Conservation (phyloP, 1,140 invertebrate genomes). For the Drosophila seguyi region DNA sequence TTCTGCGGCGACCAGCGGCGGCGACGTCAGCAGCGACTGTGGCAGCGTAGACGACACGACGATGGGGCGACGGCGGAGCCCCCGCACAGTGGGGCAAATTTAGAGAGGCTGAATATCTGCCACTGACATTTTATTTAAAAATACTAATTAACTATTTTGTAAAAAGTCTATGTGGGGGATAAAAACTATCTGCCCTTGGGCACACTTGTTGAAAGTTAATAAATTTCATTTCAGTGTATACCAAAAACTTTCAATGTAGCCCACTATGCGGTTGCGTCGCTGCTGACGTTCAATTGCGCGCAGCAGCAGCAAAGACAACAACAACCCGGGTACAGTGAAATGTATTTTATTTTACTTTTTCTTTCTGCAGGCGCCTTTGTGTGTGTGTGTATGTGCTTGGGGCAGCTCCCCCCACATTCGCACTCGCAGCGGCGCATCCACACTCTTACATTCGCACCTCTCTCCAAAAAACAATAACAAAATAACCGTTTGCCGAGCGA, state of each 20-base stretch:
- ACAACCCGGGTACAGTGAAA: constrained; percentile 36
- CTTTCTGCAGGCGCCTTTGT: constrained; percentile 44
- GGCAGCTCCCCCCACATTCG: constrained; percentile 21
- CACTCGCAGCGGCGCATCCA: constrained; percentile 9
- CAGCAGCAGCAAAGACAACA: constrained; percentile 52
- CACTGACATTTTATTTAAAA: not conserved
- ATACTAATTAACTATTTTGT: not conserved
- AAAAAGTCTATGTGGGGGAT: not conserved
- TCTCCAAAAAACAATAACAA: constrained; percentile 49
- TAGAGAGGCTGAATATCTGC: not conserved
- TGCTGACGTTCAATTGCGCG: constrained; percentile 75
- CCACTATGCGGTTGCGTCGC: constrained; percentile 35
- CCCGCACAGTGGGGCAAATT: constrained; percentile 32
- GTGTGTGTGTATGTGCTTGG: constrained; percentile 27
- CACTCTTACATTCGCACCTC: constrained; percentile 39
- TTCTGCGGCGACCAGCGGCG: constrained; percentile 55
- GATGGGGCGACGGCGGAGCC: constrained; percentile 45
- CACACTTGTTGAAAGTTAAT: not conserved
- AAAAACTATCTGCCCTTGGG: too few species aligned
- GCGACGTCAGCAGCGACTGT: constrained; percentile 43
- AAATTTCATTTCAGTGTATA: too few species aligned
- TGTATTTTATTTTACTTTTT: constrained; percentile 66
- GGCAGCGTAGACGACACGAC: constrained; percentile 24
- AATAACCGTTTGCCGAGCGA: constrained; percentile 25
- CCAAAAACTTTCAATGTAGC: not conserved